Conservation (phyloP, 2,113 vertebrate species). For the Callocephalon fimbriatum region DNA sequence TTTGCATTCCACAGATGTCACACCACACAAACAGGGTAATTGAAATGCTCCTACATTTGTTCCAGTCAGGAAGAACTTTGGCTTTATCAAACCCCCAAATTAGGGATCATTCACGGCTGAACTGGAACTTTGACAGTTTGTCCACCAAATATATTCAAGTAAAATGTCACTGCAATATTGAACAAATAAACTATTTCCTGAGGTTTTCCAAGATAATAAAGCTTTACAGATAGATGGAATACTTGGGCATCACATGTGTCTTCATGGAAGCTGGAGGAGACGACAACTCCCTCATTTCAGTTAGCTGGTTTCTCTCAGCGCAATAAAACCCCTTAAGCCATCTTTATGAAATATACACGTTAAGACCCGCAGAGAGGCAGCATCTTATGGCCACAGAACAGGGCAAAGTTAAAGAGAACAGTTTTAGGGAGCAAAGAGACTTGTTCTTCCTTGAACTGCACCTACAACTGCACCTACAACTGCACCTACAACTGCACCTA, state of each 20-base stretch:
- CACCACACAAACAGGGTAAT: neutral
- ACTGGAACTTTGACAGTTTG: neutral
- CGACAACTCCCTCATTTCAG: neutral
- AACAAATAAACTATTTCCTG: neutral
- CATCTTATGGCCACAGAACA: neutral
- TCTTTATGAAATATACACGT: accelerated
- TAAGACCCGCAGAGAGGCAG: accelerated
- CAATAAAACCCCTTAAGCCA: neutral
- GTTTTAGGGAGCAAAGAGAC: neutral
- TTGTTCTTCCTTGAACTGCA: neutral
- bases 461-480: neutral
- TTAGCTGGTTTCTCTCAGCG: neutral
- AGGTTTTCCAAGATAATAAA: neutral
- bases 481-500: too few species aligned
- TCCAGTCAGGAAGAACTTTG: neutral
- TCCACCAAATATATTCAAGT: neutral
- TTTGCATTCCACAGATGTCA: neutral
- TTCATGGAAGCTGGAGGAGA: accelerated
- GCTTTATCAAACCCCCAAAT: neutral
- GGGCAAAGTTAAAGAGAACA: neutral
- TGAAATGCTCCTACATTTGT: neutral
- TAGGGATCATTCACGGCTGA: neutral
- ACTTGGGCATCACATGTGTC: accelerated
- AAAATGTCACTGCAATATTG: neutral
- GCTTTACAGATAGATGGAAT: neutral